Base-by-base conservation (phyloP, 1,140 invertebrate genomes). In the Latrodectus geometricus region DNA sequence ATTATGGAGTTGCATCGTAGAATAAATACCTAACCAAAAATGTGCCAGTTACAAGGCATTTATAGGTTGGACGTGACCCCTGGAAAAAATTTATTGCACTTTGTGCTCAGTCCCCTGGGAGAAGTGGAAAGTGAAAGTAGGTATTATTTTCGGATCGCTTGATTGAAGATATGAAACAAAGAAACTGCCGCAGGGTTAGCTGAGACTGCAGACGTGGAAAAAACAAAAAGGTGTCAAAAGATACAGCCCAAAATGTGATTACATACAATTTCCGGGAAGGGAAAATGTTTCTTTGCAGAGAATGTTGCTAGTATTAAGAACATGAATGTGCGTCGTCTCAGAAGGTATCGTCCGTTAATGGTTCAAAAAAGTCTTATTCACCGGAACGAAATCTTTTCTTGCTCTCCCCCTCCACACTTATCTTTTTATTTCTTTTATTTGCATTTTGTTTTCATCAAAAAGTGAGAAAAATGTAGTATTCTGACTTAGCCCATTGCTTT, bases 121-220 rank as follows among this genome's bases (percentile, higher is more conserved):
- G 49, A 80, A 80, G 78, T 80, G 78, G 79, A 82, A 82, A 82
- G 79, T 82, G 79, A 82, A 82, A 82, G 68, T 82, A 61, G 79
- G 79, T 82, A 82, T 82, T 82, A 82, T 82, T 82, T 82, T 82
- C 79, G 79, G 70, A 82, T 82, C 79, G 79, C 79, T 82, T 82
- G 79, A 82, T 82, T 82, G 79, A 73, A 82, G 69, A 73, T 73
- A 82, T 82, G 79, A 82, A 82, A 82, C 79, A 82, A 82, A 82
- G 79, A 82, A 73, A 82, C 69, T 82, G 79, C 79, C 69, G 15
- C 21, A 54, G 79, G 79, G 69, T 70, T 68, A 56, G 79, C 65
- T 68, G 78, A 80, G 78, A 82, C 61, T 69, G 52, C 68, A 82
- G 79, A 20, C 70, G 70, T 14, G 35, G 35, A 61, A 73, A 17